A percentile compares a stretch with the other conserved stretches of the same genome.
phyloP scores from a whole-genome alignment of 2,113 vertebrate genomes.

The Hipposideros armiger region DNA sequence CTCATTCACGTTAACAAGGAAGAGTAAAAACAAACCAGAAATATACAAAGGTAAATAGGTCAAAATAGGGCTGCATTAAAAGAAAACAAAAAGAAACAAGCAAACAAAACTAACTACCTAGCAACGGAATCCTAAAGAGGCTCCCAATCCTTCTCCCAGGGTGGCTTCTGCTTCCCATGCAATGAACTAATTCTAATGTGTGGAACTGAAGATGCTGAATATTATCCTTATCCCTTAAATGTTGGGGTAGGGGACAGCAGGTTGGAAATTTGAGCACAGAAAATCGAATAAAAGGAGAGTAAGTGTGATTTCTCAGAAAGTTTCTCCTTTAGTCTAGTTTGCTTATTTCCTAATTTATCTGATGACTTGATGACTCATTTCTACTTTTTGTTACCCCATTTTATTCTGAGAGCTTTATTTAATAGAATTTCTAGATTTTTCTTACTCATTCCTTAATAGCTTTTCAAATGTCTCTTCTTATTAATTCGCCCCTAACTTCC shows the following conservation, averaged over 20 bases:
- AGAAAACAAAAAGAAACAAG: background rate
- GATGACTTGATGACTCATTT: background rate
- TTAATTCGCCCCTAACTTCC: background rate
- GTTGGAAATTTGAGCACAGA: background rate
- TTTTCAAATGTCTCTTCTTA: background rate
- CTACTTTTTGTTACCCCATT: background rate
- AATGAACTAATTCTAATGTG: background rate
- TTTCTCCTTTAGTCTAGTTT: background rate
- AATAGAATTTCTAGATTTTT: background rate
- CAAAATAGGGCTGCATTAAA: background rate
- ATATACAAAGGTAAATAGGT: background rate
- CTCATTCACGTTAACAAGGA: background rate
- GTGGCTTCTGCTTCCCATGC: background rate
- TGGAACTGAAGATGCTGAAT: background rate
- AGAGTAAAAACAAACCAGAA: background rate
- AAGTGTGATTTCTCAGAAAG: background rate
- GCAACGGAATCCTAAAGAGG: background rate
- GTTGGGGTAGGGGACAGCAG: background rate
- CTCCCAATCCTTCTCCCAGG: background rate
- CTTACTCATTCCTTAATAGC: background rate
- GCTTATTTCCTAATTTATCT: background rate
- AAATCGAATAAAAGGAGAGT: background rate
- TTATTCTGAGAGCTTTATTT: background rate
- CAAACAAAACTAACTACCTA: no score
- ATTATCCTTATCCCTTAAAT: background rate